Percentiles rank a stretch among this genome's conserved stretches.
Evolutionary conservation across 1,140 invertebrate genomes (phyloP).

Genomic region (Meteorus sp.): DNA sequence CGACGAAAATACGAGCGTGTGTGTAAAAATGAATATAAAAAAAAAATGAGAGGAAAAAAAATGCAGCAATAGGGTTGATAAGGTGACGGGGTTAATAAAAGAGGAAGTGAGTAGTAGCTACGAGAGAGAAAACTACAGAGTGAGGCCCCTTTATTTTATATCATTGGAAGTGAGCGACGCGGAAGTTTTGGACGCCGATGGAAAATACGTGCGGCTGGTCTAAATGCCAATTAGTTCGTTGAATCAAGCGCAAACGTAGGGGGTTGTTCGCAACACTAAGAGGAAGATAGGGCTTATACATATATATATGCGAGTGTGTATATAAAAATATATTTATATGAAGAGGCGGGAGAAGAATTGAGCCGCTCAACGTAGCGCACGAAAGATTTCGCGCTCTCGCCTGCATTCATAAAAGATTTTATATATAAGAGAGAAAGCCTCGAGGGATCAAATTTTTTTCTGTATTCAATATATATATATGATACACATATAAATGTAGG

Average conservation of each 20-base stretch:
- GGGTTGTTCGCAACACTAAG: background rate
- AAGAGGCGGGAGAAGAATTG: constrained; percentile 26
- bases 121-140: constrained; percentile 31
- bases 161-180: constrained; percentile 44
- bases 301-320: constrained; percentile 10
- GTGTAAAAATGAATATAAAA: too few relatives aligned
- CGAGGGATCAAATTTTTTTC: background rate
- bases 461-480: constrained; percentile 1
- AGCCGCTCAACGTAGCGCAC: constrained; percentile 36
- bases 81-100: too few relatives aligned
- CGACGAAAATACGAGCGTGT: too few relatives aligned
- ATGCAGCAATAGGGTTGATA: too few relatives aligned
- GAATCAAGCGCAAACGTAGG: constrained; percentile 41
- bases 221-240: constrained; percentile 49
- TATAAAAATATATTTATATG: background rate
- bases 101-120: too few relatives aligned
- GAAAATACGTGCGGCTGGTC: constrained; percentile 42
- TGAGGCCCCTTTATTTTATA: constrained; percentile 45
- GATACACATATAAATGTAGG: background rate
- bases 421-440: background rate
- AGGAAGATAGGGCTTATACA: background rate
- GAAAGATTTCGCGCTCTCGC: constrained; percentile 38
- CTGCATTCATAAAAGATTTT: constrained; percentile 12
- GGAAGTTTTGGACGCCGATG: constrained; percentile 42
- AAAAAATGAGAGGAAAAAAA: too few relatives aligned